These are phyloP conservation scores for Cyrtonyx montezumae DNA, from an alignment of 2,113 vertebrate species.

Conservation along the genomic window DNA sequence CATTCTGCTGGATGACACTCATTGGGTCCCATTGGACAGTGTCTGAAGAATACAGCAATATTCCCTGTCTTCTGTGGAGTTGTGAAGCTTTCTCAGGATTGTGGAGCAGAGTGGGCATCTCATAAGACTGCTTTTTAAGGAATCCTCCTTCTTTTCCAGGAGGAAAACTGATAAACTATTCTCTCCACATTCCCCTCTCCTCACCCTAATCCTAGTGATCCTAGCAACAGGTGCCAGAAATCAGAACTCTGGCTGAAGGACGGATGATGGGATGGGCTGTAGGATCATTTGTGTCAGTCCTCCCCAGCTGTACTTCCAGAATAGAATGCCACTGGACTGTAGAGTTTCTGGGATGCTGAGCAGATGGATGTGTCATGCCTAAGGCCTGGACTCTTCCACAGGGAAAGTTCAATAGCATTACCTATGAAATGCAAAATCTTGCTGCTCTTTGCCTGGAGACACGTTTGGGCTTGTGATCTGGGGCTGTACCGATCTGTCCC, in stretches of 20 bases:
- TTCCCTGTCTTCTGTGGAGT: neutral
- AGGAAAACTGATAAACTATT: neutral
- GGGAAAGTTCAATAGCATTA: neutral
- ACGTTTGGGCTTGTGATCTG: accelerated
- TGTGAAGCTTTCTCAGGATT: neutral
- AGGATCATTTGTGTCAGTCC: neutral
- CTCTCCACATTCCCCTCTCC: neutral
- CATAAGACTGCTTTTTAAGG: neutral
- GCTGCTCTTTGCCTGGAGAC: neutral
- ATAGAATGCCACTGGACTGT: neutral
- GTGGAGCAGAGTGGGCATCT: neutral
- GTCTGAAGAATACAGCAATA: neutral
- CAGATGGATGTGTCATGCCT: neutral
- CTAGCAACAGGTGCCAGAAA: neutral
- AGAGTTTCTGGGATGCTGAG: neutral
- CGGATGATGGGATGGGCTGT: neutral
- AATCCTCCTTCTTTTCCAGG: neutral
- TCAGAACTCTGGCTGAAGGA: neutral
- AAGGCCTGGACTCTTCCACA: neutral
- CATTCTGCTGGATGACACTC: neutral
- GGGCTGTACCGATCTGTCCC: neutral
- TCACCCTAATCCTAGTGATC: neutral
- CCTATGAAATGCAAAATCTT: neutral
- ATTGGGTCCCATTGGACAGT: neutral
- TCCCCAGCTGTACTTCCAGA: neutral